A percentile compares a stretch with the other conserved stretches of the same genome.
Conservation (phyloP, 2,888 invertebrate genomes). For the Pyrrhia umbra region DNA sequence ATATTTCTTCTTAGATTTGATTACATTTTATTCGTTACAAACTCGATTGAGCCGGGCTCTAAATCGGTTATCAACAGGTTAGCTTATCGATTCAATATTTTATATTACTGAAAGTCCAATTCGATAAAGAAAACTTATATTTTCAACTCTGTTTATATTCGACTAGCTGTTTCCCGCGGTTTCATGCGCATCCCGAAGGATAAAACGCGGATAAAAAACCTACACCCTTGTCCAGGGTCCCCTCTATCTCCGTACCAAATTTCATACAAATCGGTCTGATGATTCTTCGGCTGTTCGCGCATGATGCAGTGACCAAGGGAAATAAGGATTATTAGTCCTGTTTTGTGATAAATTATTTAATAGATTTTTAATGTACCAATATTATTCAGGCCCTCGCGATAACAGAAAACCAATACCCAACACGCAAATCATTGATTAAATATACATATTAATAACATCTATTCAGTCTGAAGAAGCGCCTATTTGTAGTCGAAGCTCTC, state of each 20-base stretch:
- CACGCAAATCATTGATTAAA: background rate
- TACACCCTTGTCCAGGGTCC: too few species aligned
- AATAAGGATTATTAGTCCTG: too few species aligned
- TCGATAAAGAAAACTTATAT: conserved; percentile 8
- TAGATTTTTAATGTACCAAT: background rate
- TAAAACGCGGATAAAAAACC: too few species aligned
- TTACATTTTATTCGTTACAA: conserved; percentile 19
- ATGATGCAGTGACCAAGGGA: too few species aligned
- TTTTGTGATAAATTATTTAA: background rate
- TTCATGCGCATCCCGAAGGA: too few species aligned
- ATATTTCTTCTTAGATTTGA: conserved; percentile 8
- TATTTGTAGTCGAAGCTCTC: conserved; percentile 15
- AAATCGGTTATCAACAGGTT: conserved; percentile 25
- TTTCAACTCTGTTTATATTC: background rate
- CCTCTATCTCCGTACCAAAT: too few species aligned
- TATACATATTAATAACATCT: background rate
- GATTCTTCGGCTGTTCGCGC: too few species aligned
- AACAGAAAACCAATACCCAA: background rate
- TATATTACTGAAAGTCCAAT: background rate
- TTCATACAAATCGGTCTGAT: too few species aligned
- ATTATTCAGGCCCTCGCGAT: background rate
- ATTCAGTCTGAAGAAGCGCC: background rate
- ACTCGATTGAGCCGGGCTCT: conserved; percentile 10
- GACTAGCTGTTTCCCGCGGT: too few species aligned
- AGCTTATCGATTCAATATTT: conserved; percentile 31